Conservation (phyloP, 92 coral and sea anemone genomes). For the Paramuricea clavata region DNA sequence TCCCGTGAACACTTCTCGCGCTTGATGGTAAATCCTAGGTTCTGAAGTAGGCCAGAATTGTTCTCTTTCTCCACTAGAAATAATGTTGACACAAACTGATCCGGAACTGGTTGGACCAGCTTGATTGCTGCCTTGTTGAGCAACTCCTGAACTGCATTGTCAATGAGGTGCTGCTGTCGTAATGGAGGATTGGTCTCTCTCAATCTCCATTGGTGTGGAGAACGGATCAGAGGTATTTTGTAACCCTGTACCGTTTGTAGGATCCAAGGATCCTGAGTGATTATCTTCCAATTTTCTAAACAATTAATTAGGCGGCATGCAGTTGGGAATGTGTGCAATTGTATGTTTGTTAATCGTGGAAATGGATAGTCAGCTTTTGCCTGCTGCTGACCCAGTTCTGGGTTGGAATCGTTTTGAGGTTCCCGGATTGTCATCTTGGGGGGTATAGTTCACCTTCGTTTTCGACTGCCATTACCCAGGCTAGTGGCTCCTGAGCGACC, state of each 20-base stretch:
- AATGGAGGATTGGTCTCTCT: not conserved
- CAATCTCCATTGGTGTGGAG: slow-evolving; percentile 3
- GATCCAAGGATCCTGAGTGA: slow-evolving; percentile 27
- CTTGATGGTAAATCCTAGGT: slow-evolving; percentile 57
- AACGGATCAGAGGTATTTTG: not conserved
- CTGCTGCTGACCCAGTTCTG: slow-evolving; percentile 22
- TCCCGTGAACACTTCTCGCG: slow-evolving; percentile 66
- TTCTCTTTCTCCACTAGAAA: slow-evolving; percentile 1
- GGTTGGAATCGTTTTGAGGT: not conserved
- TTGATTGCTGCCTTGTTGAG: not conserved
- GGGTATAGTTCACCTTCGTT: not conserved
- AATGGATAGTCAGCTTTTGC: slow-evolving; percentile 63
- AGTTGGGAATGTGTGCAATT: not conserved
- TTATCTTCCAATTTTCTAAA: not conserved
- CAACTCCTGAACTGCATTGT: not conserved
- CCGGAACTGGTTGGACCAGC: not conserved
- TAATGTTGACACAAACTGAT: not conserved
- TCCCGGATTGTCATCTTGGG: not conserved
- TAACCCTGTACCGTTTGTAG: not conserved
- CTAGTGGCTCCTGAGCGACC: not conserved
- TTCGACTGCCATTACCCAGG: not conserved
- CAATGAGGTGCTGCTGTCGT: not conserved
- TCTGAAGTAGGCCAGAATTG: not conserved
- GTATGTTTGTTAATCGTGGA: too few species aligned
- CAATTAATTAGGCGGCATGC: not conserved